Conservation (phyloP, 1,140 invertebrate species). For the Ruditapes philippinarum region DNA sequence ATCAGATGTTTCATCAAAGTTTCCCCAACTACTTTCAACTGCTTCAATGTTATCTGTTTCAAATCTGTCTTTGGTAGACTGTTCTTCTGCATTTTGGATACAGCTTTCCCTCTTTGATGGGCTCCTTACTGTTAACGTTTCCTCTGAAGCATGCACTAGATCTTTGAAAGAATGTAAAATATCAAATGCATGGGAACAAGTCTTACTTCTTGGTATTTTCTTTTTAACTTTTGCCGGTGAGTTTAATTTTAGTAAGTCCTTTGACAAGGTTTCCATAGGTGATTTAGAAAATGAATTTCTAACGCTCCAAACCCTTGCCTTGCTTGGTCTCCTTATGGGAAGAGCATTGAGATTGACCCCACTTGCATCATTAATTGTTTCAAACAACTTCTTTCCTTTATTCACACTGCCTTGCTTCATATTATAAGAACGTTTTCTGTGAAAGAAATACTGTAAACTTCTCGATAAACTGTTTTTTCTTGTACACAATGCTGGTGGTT, state of each 20-base stretch:
- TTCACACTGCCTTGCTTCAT: neutral
- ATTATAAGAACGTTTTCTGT: neutral
- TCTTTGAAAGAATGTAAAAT: neutral
- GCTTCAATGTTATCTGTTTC: neutral
- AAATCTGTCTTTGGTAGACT: neutral
- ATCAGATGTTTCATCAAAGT: neutral
- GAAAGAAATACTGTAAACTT: slow-evolving; percentile 11
- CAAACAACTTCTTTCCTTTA: slow-evolving; percentile 3
- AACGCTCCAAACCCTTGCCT: slow-evolving; percentile 27
- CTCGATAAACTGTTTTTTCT: slow-evolving; percentile 2
- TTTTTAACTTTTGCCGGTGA: neutral
- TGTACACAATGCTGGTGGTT: neutral
- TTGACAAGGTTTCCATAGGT: neutral
- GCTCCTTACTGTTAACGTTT: neutral
- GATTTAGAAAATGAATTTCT: slow-evolving; percentile 32
- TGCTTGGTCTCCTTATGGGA: neutral
- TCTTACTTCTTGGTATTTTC: neutral
- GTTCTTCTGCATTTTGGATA: neutral
- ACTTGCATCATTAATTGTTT: slow-evolving; percentile 9
- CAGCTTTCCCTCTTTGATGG: neutral
- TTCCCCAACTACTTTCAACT: neutral
- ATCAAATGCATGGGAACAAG: slow-evolving; percentile 14
- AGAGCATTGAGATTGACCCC: neutral
- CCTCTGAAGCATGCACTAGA: neutral
- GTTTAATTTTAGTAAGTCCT: neutral